Percentiles rank a stretch among this genome's conserved stretches.
Conservation (phyloP, 1,140 invertebrate genomes). For the Calycopis cecrops region DNA sequence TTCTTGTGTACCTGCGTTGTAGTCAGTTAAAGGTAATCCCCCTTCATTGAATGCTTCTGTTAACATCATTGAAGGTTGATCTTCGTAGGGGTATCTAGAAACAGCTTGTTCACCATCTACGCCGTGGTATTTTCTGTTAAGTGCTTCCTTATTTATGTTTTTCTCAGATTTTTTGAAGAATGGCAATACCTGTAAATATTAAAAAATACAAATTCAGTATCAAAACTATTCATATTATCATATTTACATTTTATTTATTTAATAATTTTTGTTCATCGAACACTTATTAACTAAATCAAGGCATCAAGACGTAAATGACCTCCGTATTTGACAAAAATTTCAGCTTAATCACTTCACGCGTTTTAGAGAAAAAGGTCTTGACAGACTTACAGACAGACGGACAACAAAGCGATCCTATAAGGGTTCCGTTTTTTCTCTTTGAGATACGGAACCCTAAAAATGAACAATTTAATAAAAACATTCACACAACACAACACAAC, state of each 20-base stretch:
- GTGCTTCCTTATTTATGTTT: constrained; percentile 69
- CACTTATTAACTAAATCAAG: too few relatives aligned
- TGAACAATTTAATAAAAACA: too few relatives aligned
- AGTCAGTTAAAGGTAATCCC: constrained; percentile 72
- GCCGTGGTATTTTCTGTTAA: constrained; percentile 74
- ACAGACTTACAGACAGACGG: too few relatives aligned
- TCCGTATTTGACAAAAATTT: too few relatives aligned
- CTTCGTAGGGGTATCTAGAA: constrained; percentile 75
- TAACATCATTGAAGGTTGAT: constrained; percentile 27
- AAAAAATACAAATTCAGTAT: not conserved
- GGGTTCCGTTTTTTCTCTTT: too few relatives aligned
- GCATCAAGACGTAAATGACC: too few relatives aligned
- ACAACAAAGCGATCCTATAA: too few relatives aligned
- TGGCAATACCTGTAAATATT: constrained; percentile 76
- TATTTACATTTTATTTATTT: constrained; percentile 79
- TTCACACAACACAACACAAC: too few relatives aligned
- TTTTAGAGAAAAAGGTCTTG: too few relatives aligned
- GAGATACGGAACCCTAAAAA: too few relatives aligned
- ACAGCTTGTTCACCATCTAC: constrained; percentile 77
- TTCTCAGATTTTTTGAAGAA: constrained; percentile 89
- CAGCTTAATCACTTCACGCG: too few relatives aligned
- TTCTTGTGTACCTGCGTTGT: constrained; percentile 72
- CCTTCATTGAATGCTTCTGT: constrained; percentile 76
- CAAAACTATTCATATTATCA: constrained; percentile 78
- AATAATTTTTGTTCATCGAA: constrained; percentile 79